A percentile compares a stretch with the other conserved stretches of the same genome.
These are phyloP conservation scores for human DNA, from an alignment of 2,113 vertebrate species.

Conservation along the genomic window GRCh38 chr11:73234001-73234500, in stretches of 20 bases:
- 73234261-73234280: slow-evolving; percentile 93
- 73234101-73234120: rapidly evolving
- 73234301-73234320: slow-evolving; percentile 90
- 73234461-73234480: slow-evolving; percentile 92
- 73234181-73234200: slow-evolving; percentile 74
- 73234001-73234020: background rate
- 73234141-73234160: slow-evolving; percentile 45
- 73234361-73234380: slow-evolving; percentile 98
- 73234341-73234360: slow-evolving; percentile 93
- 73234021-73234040: background rate
- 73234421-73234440: slow-evolving; percentile 96
- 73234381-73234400: slow-evolving; percentile 91
- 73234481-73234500: slow-evolving; percentile 97
- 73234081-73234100: background rate
- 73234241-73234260: slow-evolving; percentile 95
- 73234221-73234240: slow-evolving; percentile 87
- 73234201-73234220: slow-evolving; percentile 69
- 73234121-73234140: background rate
- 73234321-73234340: slow-evolving; percentile 92
- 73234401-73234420: slow-evolving; percentile 94
- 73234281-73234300: slow-evolving; percentile 92
- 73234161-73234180: slow-evolving; percentile 33
- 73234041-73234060: background rate
- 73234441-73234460: slow-evolving; percentile 94
- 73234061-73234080: background rate